Evolutionary conservation across 2,113 vertebrate species (phyloP), one percentile per base, ranked within the genome.

Genomic region (Polypterus senegalus): DNA sequence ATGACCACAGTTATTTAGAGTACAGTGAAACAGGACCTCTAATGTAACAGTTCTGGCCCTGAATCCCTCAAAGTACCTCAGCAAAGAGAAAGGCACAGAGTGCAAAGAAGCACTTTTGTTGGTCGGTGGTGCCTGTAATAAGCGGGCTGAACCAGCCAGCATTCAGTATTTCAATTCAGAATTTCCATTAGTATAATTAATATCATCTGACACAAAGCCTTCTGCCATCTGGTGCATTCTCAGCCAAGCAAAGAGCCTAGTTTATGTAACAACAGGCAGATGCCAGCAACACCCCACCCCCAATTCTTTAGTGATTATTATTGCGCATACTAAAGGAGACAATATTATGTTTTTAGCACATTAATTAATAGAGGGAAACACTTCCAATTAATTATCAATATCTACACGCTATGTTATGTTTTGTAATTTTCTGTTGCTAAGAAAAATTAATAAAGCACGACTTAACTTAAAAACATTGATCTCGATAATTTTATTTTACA

Each of bases 101-200:
- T 5, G 56, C 56, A 57, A 2, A 6, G 1, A 44, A 4, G 56
- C 11, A 27, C 10, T 57, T 11, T 3, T 7, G 46, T 45, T 44
- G 27, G n/a, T 57, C 7, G 4, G 46, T 5, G 4, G 10, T 7
- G 56, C 43, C 27, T 55, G 54, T 55, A 27, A 27, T 27, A 27
- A 27, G 27, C 27, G 54, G 54, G 5, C 46, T 57, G 49, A 45
- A 57, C 56, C 27, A 57, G 56, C n/a, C n/a, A 55, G 9, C 7
- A 57, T 57, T 57, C 56, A 43, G 27, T 6, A 57, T 45, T 44
- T 3, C 9, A 45, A 6, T 45, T 58, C 56, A 58, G n/a, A 58
- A 45, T 58, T 58, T 45, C 43, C 56, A 58, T 58, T 58, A 58
- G 43, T 58, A 43, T 58, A 58, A 58, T 58, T 58, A 43, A 44